These are phyloP conservation scores for Meganola albula DNA, from an alignment of 2,888 invertebrate species.

Conservation along the genomic window DNA sequence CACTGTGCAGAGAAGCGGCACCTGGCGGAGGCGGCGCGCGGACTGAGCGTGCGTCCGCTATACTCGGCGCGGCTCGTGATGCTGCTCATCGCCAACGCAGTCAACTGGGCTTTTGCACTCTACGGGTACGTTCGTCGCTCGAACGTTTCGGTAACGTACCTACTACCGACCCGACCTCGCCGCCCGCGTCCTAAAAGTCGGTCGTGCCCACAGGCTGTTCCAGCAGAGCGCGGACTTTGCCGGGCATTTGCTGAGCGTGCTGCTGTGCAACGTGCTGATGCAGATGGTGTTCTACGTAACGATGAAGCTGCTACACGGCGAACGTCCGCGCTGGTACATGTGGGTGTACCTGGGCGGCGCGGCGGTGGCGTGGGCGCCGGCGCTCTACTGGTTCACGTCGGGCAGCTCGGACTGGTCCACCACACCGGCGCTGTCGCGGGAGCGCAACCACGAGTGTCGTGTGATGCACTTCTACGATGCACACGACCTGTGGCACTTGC, in stretches of 20 bases:
- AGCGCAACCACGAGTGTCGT: constrained; percentile 58
- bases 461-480: constrained; percentile 84
- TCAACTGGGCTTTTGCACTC: constrained; percentile 83
- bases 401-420: constrained; percentile 44
- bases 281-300: constrained; percentile 89
- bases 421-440: constrained; percentile 85
- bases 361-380: constrained; percentile 81
- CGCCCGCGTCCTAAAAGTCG: too few species aligned
- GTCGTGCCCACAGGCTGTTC: constrained; percentile 54
- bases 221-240: constrained; percentile 85
- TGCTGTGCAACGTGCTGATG: constrained; percentile 89
- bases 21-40: constrained; percentile 33
- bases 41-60: constrained; percentile 44
- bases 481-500: constrained; percentile 93
- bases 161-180: too few species aligned
- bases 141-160: too few species aligned
- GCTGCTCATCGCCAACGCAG: constrained; percentile 80
- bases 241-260: constrained; percentile 85
- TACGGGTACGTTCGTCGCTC: too few species aligned
- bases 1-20: constrained; percentile 45
- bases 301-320: constrained; percentile 88
- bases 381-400: constrained; percentile 75
- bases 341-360: constrained; percentile 81
- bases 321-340: constrained; percentile 75
- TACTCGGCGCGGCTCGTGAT: constrained; percentile 76